These are phyloP conservation scores for Peromyscus aztecus DNA, from an alignment of 2,797 vertebrate genomes.

Conservation along the genomic window DNA sequence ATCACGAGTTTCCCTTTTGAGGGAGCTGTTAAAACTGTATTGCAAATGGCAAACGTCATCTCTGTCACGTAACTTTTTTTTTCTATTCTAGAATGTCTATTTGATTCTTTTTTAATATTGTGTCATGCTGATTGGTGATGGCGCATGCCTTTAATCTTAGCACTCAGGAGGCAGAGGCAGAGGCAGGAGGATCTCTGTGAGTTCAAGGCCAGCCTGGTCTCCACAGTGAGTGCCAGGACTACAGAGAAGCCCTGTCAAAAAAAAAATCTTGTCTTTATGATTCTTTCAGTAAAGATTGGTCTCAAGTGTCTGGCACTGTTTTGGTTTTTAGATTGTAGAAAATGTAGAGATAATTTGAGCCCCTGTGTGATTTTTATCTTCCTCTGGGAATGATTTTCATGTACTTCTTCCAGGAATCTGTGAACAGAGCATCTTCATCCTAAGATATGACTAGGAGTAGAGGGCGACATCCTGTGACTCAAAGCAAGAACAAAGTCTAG, in stretches of 20 bases:
- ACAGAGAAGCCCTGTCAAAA: not conserved
- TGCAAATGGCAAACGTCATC: not conserved
- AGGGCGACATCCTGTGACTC: not conserved
- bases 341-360: slow-evolving; percentile 2
- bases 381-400: slow-evolving; percentile 19
- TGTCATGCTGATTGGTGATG: not conserved
- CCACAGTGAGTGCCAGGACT: not conserved
- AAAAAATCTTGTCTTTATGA: not conserved
- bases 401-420: slow-evolving; percentile 1
- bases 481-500: not conserved
- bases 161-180: not conserved
- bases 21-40: not conserved
- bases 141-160: not conserved
- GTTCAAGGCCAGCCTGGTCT: not conserved
- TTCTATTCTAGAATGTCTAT: slow-evolving; percentile 4
- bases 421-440: not conserved
- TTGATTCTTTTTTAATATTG: slow-evolving; percentile 2
- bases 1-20: slow-evolving; percentile 28
- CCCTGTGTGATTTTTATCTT: not conserved
- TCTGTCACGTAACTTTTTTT: not conserved
- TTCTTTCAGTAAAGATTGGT: not conserved
- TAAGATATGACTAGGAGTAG: not conserved
- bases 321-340: not conserved
- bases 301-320: not conserved
- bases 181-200: not conserved